Evolutionary conservation across 2,113 vertebrate species (phyloP).

Genomic region (Epinephelus moara): DNA sequence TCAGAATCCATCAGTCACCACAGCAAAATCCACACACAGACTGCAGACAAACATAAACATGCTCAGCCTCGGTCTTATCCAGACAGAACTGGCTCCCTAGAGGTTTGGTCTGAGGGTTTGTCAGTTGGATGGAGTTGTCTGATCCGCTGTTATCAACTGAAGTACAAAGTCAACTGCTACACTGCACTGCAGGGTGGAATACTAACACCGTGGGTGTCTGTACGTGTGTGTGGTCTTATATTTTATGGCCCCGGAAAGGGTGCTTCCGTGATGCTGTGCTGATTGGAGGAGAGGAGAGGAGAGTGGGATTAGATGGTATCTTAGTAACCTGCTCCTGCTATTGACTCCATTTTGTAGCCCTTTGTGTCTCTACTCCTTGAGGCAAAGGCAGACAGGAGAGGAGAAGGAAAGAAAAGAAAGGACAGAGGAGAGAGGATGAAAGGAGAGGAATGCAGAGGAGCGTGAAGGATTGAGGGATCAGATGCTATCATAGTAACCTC

Average conservation of each 20-base stretch:
- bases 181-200: slow-evolving; percentile 18
- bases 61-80: slow-evolving; percentile 4
- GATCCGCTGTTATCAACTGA: slow-evolving; percentile 46
- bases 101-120: slow-evolving; percentile 14
- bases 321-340: slow-evolving; percentile 51
- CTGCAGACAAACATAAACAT: slow-evolving; percentile 43
- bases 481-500: slow-evolving; percentile 16
- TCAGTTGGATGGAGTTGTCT: slow-evolving; percentile 47
- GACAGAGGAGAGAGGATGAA: not conserved
- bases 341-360: slow-evolving; percentile 60
- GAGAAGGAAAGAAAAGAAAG: slow-evolving; percentile 4
- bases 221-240: slow-evolving; percentile 20
- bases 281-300: slow-evolving; percentile 9
- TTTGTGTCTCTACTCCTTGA: slow-evolving; percentile 24
- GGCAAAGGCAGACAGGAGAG: not conserved
- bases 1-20: slow-evolving; percentile 43
- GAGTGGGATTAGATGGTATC: slow-evolving; percentile 41
- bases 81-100: slow-evolving; percentile 27
- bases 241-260: slow-evolving; percentile 12
- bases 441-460: slow-evolving; percentile 4
- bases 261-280: not conserved
- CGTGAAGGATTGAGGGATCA: not conserved
- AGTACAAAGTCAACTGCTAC: slow-evolving; percentile 28
- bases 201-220: slow-evolving; percentile 11
- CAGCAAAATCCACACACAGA: slow-evolving; percentile 3